Evolutionary conservation across 2,797 vertebrate species (phyloP), one percentile per base, ranked within the genome.

Genomic region (Leptatherina wallacei): DNA sequence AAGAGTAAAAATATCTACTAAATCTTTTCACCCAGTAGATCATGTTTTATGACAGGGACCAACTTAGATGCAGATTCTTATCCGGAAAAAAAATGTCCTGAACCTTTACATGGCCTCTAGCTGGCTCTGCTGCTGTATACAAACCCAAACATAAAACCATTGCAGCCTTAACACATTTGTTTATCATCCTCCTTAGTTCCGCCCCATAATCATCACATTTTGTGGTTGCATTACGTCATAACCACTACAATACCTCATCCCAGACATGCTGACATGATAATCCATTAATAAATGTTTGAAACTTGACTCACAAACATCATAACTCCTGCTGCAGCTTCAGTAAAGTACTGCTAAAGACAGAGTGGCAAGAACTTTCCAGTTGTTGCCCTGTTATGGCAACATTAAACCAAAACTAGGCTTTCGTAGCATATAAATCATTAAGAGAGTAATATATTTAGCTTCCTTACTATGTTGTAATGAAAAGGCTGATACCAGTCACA

Each of bases 221-320:
- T 77, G 87, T 77, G 84, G 89, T 73, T 59, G n/a, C 42, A 69
- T 85, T 81, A 78, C 85, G 76, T 84, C 85, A 86, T 27, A 54
- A 68, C 65, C 63, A 40, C 59, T 11, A 59, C 52, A 63, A 49
- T 67, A 63, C 61, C 66, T 86, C 72, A 66, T 63, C 54, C 65
- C 73, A 83, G 75, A 83, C 72, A 61, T 33, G 29, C 79, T 77
- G 77, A 80, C 75, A 83, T 7, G 36, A 56, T 76, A 76, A 88
- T 78, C 82, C 80, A 65, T 40, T 80, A 77, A 88, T 77, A 62
- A 64, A 68, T 24, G 58, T 40, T 66, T 61, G 58, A 68, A 76
- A 76, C 55, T 52, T 9, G 11, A 29, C 24, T 47, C 29, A 69
- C 59, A 78, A 83, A 77, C 60, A 71, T 65, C n/a, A 27, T 9